A percentile compares a stretch with the other conserved stretches of the same genome.
Conservation (phyloP, 2,113 vertebrate genomes). For the Amblyornis subalaris region DNA sequence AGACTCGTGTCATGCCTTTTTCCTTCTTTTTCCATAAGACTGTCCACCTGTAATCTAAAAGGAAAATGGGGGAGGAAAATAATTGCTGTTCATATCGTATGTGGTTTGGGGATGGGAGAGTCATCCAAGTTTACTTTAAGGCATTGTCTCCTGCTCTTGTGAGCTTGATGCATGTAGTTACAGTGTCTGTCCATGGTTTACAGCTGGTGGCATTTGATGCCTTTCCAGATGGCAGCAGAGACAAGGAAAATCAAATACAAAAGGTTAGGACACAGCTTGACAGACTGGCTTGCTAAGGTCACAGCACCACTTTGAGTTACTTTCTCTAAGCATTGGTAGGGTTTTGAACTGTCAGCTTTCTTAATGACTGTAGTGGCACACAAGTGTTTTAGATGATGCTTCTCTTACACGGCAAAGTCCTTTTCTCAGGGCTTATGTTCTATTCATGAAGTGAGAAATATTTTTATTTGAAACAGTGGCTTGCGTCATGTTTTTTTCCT, state of each 20-base stretch:
- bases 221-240: neutral
- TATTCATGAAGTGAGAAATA: neutral
- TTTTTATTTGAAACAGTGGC: neutral
- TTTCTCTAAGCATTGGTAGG: neutral
- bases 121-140: neutral
- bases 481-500: neutral
- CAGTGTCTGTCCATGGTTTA: neutral
- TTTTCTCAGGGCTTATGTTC: neutral
- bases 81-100: neutral
- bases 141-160: neutral
- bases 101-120: neutral
- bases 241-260: neutral
- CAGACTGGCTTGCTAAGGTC: neutral
- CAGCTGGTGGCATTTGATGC: neutral
- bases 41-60: neutral
- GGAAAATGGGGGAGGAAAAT: neutral
- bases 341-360: neutral
- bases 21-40: neutral
- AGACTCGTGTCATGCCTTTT: neutral
- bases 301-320: neutral
- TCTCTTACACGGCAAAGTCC: neutral
- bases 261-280: neutral
- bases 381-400: neutral
- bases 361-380: neutral
- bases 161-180: neutral